Conservation (phyloP, 2,888 invertebrate genomes). For the Sarcophaga variegata region DNA sequence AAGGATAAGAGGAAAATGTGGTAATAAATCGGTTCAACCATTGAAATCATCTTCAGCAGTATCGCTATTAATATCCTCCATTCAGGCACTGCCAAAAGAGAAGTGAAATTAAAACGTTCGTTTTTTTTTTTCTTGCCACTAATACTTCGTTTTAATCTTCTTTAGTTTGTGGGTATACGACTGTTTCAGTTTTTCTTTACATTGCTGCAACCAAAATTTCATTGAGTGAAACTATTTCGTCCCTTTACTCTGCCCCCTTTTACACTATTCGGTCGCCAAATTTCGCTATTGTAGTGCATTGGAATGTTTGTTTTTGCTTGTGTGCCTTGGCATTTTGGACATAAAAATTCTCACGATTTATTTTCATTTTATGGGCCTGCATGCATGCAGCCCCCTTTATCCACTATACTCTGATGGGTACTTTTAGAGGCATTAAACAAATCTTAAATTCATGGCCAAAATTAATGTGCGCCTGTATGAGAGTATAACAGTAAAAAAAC, state of each 20-base stretch:
- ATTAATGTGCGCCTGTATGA: slow-evolving; percentile 19
- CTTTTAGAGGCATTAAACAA: not conserved
- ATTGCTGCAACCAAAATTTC: slow-evolving; percentile 19
- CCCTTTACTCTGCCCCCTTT: not conserved
- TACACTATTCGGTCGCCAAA: not conserved
- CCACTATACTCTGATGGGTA: not conserved
- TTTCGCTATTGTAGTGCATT: slow-evolving; percentile 46
- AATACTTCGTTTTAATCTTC: slow-evolving; percentile 23
- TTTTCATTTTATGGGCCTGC: slow-evolving; percentile 3
- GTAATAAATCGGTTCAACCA: too few relatives aligned
- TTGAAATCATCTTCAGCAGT: too few relatives aligned
- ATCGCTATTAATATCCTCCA: not conserved
- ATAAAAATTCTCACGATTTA: slow-evolving; percentile 61
- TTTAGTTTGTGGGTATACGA: not conserved
- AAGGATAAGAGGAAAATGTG: too few relatives aligned
- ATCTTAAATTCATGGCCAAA: slow-evolving; percentile 54
- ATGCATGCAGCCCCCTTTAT: not conserved
- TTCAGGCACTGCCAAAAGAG: not conserved
- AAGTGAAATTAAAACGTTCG: not conserved
- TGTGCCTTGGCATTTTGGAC: not conserved
- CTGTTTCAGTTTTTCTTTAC: not conserved
- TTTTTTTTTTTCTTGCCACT: not conserved
- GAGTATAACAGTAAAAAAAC: not conserved
- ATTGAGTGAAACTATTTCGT: slow-evolving; percentile 49
- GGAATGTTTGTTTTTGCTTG: not conserved